phyloP scores from a whole-genome alignment of 1,140 invertebrate genomes.

The Drosophila ohnishii region DNA sequence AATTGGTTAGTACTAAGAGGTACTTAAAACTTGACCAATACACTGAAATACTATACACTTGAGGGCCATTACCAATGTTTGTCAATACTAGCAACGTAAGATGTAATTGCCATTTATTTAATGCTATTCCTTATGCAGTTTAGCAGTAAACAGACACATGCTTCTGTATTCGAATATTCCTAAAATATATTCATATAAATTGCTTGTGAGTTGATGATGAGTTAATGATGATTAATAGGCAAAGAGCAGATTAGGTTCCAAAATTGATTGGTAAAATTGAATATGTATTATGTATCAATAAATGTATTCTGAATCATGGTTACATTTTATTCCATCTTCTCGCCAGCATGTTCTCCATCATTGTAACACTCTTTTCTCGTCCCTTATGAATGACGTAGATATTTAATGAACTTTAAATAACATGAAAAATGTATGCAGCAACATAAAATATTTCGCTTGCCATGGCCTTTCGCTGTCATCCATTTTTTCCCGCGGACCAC shows the following conservation, averaged over 20 bases:
- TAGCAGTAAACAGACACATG: neutral
- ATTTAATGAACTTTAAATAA: constrained; percentile 76
- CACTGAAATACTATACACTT: constrained; percentile 9
- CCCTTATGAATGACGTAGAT: constrained; percentile 30
- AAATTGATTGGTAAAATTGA: constrained; percentile 2
- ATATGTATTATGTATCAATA: too few relatives aligned
- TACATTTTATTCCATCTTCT: neutral
- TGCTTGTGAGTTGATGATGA: neutral
- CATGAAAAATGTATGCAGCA: constrained; percentile 55
- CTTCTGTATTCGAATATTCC: neutral
- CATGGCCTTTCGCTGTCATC: constrained; percentile 18
- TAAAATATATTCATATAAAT: neutral
- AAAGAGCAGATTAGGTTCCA: neutral
- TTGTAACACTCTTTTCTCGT: neutral
- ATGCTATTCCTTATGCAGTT: constrained; percentile 2
- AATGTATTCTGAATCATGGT: neutral
- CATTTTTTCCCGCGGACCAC: constrained; percentile 22
- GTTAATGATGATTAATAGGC: too few relatives aligned
- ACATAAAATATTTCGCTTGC: constrained; percentile 49
- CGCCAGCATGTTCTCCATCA: neutral
- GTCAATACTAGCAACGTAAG: constrained; percentile 28
- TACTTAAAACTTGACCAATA: constrained; percentile 41
- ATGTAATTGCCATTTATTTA: neutral
- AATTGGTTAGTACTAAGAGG: constrained; percentile 20
- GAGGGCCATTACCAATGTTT: constrained; percentile 45